Evolutionary conservation across 2,113 vertebrate genomes (phyloP).

Genomic region (Clarias magur): DNA sequence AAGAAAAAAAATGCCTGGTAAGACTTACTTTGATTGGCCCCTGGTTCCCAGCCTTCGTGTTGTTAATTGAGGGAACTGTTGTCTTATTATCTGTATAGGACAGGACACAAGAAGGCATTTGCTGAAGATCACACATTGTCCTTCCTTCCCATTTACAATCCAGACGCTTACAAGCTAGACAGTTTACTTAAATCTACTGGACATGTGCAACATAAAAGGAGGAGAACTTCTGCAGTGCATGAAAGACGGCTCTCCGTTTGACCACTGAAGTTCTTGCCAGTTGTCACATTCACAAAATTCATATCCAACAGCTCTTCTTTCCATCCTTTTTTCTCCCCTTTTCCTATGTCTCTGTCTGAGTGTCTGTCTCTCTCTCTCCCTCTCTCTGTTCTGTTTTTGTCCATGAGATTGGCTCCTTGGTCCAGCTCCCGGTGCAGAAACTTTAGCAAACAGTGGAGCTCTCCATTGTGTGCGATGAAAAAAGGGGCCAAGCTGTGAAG

Average conservation of each 20-base stretch:
- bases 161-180: neutral
- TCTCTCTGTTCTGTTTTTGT: conserved; percentile 65
- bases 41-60: conserved; percentile 95
- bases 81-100: conserved; percentile 87
- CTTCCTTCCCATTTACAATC: neutral
- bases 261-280: conserved; percentile 39
- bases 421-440: conserved; percentile 91
- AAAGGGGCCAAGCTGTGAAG: conserved; percentile 88
- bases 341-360: conserved; percentile 50
- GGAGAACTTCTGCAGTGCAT: conserved; percentile 6
- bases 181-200: conserved; percentile 4
- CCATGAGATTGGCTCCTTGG: conserved; percentile 74
- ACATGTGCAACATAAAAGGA: neutral
- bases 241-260: conserved; percentile 27
- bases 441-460: conserved; percentile 94
- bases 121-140: neutral
- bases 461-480: conserved; percentile 86
- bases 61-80: conserved; percentile 95
- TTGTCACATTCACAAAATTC: conserved; percentile 49
- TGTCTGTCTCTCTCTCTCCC: conserved; percentile 45
- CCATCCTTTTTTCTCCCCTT: conserved; percentile 39
- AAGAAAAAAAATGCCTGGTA: neutral
- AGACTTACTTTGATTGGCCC: conserved; percentile 96
- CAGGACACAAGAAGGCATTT: conserved; percentile 30
- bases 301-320: conserved; percentile 49